Conservation (phyloP, 2,113 vertebrate genomes). For the Pogona vitticeps region DNA sequence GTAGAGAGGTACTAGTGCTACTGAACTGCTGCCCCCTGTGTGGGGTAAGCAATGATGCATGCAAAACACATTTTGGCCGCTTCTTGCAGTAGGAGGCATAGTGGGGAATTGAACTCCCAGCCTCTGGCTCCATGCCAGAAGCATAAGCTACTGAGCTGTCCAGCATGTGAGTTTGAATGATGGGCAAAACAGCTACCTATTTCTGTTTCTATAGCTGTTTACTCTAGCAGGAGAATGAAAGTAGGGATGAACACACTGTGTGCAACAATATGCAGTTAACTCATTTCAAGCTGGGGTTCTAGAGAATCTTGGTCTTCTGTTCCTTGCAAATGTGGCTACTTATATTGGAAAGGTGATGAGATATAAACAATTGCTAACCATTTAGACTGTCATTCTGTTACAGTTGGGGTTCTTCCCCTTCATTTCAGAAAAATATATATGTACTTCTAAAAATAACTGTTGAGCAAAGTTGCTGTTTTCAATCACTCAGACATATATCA, state of each 20-base stretch:
- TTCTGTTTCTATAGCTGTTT: not conserved
- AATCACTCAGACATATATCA: slow-evolving; percentile 67
- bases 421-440: slow-evolving; percentile 52
- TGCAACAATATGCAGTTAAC: not conserved
- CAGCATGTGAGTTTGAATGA: not conserved
- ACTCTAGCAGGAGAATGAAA: not conserved
- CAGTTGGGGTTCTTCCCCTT: slow-evolving; percentile 46
- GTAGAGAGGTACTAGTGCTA: not conserved
- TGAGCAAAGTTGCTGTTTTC: slow-evolving; percentile 67
- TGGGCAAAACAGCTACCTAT: not conserved
- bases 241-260: not conserved
- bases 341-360: slow-evolving; percentile 14
- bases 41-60: not conserved
- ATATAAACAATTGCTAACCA: slow-evolving; percentile 10
- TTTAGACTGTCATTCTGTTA: slow-evolving; percentile 29
- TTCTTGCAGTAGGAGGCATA: not conserved
- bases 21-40: not conserved
- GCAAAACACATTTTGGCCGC: not conserved
- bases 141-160: not conserved
- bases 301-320: not conserved
- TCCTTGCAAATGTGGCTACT: not conserved
- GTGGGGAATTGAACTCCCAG: too few relatives aligned
- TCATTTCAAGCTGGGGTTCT: not conserved
- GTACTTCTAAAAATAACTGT: slow-evolving; percentile 42
- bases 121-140: too few relatives aligned